Evolutionary conservation across 2,888 invertebrate species (phyloP).

Genomic region (Leucozona laternaria): DNA sequence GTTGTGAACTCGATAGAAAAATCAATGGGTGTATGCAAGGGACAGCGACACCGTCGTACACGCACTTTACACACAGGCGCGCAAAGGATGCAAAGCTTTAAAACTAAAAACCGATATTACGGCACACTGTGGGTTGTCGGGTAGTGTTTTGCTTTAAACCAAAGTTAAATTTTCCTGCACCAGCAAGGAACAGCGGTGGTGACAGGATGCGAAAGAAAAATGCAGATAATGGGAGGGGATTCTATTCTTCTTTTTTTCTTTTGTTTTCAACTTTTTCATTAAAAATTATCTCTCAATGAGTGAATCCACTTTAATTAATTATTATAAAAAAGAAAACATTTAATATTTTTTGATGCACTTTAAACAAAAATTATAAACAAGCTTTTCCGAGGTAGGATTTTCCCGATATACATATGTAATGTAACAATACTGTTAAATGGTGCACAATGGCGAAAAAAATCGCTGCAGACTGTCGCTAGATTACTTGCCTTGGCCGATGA

Average conservation of each 20-base stretch:
- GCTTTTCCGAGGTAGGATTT: slow-evolving; percentile 33
- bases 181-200: slow-evolving; percentile 5
- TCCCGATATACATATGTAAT: background rate
- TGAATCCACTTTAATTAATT: slow-evolving; percentile 1
- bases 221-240: slow-evolving; percentile 55
- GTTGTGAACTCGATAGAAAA: slow-evolving; percentile 58
- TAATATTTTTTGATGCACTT: background rate
- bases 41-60: slow-evolving; percentile 54
- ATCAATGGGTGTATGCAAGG: slow-evolving; percentile 66
- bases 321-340: background rate
- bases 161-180: slow-evolving; percentile 41
- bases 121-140: slow-evolving; percentile 4
- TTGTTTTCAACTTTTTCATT: slow-evolving; percentile 14
- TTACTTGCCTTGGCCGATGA: slow-evolving; percentile 44
- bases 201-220: slow-evolving; percentile 28
- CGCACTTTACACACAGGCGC: slow-evolving; percentile 40
- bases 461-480: slow-evolving; percentile 39
- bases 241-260: slow-evolving; percentile 30
- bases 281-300: background rate
- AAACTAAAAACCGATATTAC: background rate
- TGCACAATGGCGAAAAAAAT: slow-evolving; percentile 37
- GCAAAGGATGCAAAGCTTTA: slow-evolving; percentile 42
- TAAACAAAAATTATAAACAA: background rate
- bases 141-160: slow-evolving; percentile 12
- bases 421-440: slow-evolving; percentile 18